Conservation (phyloP, 92 coral and sea anemone genomes). For the Siderastrea radians region DNA sequence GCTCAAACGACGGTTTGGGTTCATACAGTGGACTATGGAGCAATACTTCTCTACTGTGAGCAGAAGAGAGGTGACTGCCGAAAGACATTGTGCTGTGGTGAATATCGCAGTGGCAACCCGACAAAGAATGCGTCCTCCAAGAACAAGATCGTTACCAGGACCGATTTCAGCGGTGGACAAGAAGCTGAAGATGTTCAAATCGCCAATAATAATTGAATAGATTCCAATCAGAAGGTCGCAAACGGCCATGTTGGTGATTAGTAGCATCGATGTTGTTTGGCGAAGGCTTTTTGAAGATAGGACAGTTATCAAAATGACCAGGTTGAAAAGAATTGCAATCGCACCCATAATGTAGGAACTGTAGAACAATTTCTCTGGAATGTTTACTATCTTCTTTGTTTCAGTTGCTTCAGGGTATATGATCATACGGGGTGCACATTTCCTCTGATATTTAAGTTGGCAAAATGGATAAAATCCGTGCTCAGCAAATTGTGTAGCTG, state of each 20-base stretch:
- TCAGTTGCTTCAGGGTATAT: not conserved
- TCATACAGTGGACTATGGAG: conserved; percentile 38
- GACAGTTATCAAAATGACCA: conserved; percentile 15
- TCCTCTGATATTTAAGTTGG: not conserved
- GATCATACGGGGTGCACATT: not conserved
- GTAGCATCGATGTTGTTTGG: conserved; percentile 26
- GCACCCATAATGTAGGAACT: conserved; percentile 28
- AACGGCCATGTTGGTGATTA: conserved; percentile 37
- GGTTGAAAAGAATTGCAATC: conserved; percentile 4
- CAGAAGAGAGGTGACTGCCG: conserved; percentile 21
- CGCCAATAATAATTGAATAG: conserved; percentile 21
- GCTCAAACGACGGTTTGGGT: conserved; percentile 25
- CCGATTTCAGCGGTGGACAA: not conserved
- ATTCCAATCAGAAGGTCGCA: conserved; percentile 40
- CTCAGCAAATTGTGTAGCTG: not conserved
- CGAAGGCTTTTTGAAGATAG: conserved; percentile 18
- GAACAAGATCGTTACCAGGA: not conserved
- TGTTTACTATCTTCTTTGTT: not conserved
- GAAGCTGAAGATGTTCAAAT: conserved; percentile 29
- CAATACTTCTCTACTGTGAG: conserved; percentile 39
- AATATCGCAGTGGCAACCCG: conserved; percentile 18
- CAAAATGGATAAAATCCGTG: conserved; percentile 19
- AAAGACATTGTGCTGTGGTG: conserved; percentile 28
- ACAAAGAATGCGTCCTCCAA: conserved; percentile 18
- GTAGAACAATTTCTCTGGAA: conserved; percentile 30